Evolutionary conservation across 1,140 invertebrate genomes (phyloP), one percentile per base, ranked within the genome.

Genomic region (Glossosoma conforme): DNA sequence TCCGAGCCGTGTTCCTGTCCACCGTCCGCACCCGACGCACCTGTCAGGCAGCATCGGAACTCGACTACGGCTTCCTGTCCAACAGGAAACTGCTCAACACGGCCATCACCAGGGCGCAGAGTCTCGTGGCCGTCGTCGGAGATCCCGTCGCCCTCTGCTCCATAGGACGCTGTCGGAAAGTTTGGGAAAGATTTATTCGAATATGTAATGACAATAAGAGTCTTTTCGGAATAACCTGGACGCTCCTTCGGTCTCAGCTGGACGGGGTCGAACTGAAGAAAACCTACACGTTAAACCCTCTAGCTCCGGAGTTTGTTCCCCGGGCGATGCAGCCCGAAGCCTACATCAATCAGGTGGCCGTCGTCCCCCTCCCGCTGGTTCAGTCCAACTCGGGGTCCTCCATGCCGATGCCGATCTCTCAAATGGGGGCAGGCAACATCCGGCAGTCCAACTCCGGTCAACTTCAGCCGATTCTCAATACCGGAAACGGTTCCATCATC

Each of bases 71-170:
- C 0, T 93, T 93, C 63, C 64, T 94, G 11, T 91, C 88, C 1
- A 91, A 92, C 70, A 82, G 85, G 1, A 86, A 91, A 60, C 72
- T 94, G 1, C 64, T 94, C 1, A 94, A 92, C 61, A 92, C 91
- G 0, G 90, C 90, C 0, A 84, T 94, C 5, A 93, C 91, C 0
- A 72, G 91, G 44, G 90, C 90, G 0, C 89, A 90, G 66, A 89
- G 86, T 59, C 63, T 93, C n/a, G 87, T 94, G 0, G 87, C 87
- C 1, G 87, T 92, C 5, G 87, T 93, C 3, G 91, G 91, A 1
- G 91, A 93, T 72, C 90, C 91, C 0, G 79, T 93, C 0, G 87
- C 89, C 1, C 68, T 93, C 0, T 89, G 89, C 54, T 87, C 89
- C 0, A 80, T 91, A 30, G 90, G 90, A 14, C 80, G 86, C 40